Base-by-base conservation (phyloP, 2,888 invertebrate genomes). In the Amblyjoppa proteus region DNA sequence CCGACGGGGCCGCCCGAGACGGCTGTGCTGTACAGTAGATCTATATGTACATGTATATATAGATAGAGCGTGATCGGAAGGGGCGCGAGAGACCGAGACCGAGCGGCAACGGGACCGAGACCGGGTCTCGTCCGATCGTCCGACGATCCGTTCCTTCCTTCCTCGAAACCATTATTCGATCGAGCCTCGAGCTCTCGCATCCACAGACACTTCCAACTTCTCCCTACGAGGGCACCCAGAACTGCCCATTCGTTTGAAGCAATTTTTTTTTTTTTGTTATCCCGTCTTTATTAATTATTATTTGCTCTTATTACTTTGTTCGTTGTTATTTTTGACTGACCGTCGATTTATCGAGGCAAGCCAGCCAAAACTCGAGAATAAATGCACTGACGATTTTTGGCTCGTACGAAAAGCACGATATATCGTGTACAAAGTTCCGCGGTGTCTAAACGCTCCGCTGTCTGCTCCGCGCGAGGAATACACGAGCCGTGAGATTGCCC, bases 141-240 rank as follows among this genome's bases (percentile, higher is more conserved):
- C 66, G 51, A 51, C 66, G 75, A 53, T 74, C 64, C 74, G 83
- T 74, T 75, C 78, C 74, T 74, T 78, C 78, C 75, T 85, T 85
- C 85, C 73, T 76, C 85, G 85, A 85, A 85, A 83, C 68, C 85
- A 85, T 85, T 85, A 85, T 85, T 83, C 85, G 83, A 73, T 80
- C 82, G 79, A 73, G 80, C 82, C 85, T 71, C 75, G 71, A 81
- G 69, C 28, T 58, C 28, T 4, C 80, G 68, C 78, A 68, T 76
- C 81, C 45, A 53, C 31, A 25, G 56, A 25, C 71, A 41, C 41
- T 74, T 64, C 28, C 53, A 45, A 13, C 41, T 73, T 73, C 73
- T 73, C 45, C 45, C 82, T 61, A 51, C 70, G 74, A 68, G 69
- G 69, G 38, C 69, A 45, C 25, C 28, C 41, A 13, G 69, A 69